phyloP scores from a whole-genome alignment of 1,140 invertebrate genomes.

The Apocrypta bakeri region DNA sequence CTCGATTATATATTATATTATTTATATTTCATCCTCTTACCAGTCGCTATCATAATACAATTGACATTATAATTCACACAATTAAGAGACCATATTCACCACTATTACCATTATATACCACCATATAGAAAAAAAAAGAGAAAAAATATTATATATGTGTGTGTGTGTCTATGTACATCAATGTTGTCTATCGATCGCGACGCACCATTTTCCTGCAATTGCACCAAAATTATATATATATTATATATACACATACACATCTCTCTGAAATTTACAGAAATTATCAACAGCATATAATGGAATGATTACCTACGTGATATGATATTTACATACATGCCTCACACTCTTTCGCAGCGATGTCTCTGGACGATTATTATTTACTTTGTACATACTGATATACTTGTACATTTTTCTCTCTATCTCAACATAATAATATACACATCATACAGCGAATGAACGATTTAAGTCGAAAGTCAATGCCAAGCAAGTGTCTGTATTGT shows the following conservation, averaged over 20 bases:
- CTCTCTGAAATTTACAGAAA: neutral
- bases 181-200: constrained; percentile 13
- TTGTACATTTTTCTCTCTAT: neutral
- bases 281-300: constrained; percentile 12
- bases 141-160: neutral
- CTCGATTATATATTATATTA: neutral
- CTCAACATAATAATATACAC: neutral
- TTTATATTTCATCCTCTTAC: neutral
- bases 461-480: neutral
- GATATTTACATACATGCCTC: neutral
- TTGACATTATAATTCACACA: neutral
- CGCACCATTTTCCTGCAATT: constrained; percentile 27
- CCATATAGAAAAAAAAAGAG: neutral
- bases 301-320: constrained; percentile 5
- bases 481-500: neutral
- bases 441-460: neutral
- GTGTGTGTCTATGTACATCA: neutral
- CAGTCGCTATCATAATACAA: constrained; percentile 9
- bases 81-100: neutral
- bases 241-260: neutral
- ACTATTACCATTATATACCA: neutral
- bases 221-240: constrained; percentile 3
- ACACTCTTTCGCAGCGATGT: neutral
- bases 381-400: neutral
- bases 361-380: neutral